Conservation (phyloP, 2,113 vertebrate species). For the Mesoclemmys tuberculata region DNA sequence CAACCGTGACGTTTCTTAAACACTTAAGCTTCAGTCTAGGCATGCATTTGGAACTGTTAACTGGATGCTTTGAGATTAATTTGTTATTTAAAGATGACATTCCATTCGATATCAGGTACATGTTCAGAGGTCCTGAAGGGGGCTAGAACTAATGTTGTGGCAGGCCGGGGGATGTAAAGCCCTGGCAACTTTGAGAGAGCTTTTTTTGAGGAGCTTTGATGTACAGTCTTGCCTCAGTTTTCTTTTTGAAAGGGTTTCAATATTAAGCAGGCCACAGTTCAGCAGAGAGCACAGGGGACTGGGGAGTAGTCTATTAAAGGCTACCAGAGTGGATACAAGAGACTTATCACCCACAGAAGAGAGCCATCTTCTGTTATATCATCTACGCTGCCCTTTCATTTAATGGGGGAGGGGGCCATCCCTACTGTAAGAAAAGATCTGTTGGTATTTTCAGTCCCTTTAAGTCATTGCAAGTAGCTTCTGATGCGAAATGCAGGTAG, state of each 20-base stretch:
- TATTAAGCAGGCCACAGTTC: slow-evolving; percentile 42
- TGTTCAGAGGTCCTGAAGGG: background rate
- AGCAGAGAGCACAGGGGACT: background rate
- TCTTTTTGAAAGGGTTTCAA: slow-evolving; percentile 41
- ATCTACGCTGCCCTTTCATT: background rate
- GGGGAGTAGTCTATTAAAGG: background rate
- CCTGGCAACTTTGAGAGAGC: background rate
- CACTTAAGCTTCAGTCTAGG: accelerated
- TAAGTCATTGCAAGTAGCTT: background rate
- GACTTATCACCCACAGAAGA: background rate
- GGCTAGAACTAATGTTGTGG: background rate
- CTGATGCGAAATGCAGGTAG: background rate
- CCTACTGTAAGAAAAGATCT: accelerated
- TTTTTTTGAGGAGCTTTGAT: background rate
- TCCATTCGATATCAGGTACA: background rate
- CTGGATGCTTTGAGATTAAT: background rate
- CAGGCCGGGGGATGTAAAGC: accelerated
- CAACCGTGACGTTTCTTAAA: background rate
- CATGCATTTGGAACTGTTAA: background rate
- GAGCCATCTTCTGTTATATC: background rate
- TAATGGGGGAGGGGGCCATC: background rate
- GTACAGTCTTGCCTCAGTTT: slow-evolving; percentile 35
- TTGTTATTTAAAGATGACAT: background rate
- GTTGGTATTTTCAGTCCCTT: background rate
- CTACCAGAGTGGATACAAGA: background rate